These are phyloP conservation scores for Grantiella picta DNA, from an alignment of 2,113 vertebrate species.

Conservation along the genomic window DNA sequence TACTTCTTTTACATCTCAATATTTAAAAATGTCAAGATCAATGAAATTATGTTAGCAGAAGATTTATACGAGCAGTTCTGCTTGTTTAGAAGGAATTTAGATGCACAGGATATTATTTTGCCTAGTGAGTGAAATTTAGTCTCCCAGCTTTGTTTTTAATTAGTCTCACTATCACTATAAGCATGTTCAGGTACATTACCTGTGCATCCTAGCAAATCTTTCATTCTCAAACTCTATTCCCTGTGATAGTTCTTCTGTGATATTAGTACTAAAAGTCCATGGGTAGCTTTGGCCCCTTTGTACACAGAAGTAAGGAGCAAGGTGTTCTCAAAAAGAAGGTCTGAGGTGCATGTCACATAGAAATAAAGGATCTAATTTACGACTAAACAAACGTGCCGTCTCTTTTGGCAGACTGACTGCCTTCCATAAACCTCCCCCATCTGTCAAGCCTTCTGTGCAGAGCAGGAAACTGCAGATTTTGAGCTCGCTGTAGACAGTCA, in stretches of 20 bases:
- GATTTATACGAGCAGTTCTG: neutral
- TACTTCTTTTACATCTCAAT: neutral
- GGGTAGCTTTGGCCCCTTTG: neutral
- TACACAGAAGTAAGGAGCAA: neutral
- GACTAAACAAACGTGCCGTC: neutral
- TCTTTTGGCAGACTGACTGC: slow-evolving; percentile 14
- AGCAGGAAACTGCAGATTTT: slow-evolving; percentile 12
- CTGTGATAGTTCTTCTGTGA: neutral
- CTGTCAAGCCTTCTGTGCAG: slow-evolving; percentile 40
- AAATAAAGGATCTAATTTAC: neutral
- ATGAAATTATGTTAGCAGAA: neutral
- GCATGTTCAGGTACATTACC: neutral
- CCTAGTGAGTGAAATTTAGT: neutral
- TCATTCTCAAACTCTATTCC: neutral
- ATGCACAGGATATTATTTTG: neutral
- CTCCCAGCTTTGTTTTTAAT: neutral
- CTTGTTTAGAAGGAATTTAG: neutral
- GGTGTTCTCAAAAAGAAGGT: neutral
- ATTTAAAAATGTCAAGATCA: neutral
- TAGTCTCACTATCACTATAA: neutral
- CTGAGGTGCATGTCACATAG: neutral
- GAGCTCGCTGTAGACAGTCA: neutral
- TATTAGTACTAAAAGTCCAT: neutral
- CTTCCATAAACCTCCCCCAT: neutral
- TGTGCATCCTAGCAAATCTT: neutral